Evolutionary conservation across 2,888 invertebrate genomes (phyloP), one percentile per base, ranked within the genome.

Genomic region (Vanessa cardui): DNA sequence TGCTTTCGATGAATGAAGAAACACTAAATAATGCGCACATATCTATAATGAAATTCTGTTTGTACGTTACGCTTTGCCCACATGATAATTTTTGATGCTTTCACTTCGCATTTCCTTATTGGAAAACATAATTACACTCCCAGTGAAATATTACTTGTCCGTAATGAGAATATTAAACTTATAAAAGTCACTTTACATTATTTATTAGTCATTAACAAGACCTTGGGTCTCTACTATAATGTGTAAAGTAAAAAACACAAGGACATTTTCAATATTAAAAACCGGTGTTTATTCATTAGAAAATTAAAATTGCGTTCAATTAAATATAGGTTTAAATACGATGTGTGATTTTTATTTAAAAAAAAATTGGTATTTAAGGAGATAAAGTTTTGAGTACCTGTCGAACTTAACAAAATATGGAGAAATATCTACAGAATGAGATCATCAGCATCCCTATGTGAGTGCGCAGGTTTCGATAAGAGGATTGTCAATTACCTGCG

Each of bases 401-500:
- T 56, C 20, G 33, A 18, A 39, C 9, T 33, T 39, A 56, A 56
- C 33, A 56, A 56, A 56, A 33, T 62, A 50, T 50, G 6, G 12
- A 58, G 21, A 66, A 26, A 44, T 64, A 69, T 66, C 66, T 62
- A 60, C 47, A 60, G 64, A 74, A 73, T 73, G 74, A 76, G 70
- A 74, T 74, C 75, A 76, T 75, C 74, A 72, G 64, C 64, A 68
- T 68, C 74, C 71, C 70, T 74, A 68, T 56, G 69, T 68, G 61
- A 66, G 64, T 58, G 63, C 59, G 58, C 64, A 61, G 66, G 64
- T 68, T 66, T 64, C 63, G 59, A 33, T 63, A 65, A 66, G 52
- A 58, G 58, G 65, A 62, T 61, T 58, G 39, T 63, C 33, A 56
- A 49, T 78, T 87, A 91, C 90, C 90, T 91, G 90, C 73, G 89